A percentile compares a stretch with the other conserved stretches of the same genome.
phyloP scores from a whole-genome alignment of 2,888 invertebrate genomes.

The Linyphia triangularis region DNA sequence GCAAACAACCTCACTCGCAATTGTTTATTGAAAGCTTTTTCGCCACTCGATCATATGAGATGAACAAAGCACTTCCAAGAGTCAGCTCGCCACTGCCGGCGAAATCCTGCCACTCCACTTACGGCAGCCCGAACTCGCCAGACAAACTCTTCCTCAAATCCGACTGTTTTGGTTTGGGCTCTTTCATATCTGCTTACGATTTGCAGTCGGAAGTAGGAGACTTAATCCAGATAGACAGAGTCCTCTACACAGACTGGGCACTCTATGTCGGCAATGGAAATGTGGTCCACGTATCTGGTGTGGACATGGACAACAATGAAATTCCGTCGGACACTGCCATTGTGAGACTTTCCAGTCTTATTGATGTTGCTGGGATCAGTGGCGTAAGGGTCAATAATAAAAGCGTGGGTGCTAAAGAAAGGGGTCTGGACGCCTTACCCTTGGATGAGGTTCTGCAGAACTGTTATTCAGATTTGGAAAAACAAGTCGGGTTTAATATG shows the following conservation, averaged over 20 bases:
- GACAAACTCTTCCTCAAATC: conserved; percentile 60
- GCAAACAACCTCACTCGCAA: not conserved
- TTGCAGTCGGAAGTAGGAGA: conserved; percentile 77
- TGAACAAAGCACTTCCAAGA: conserved; percentile 48
- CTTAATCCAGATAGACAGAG: conserved; percentile 78
- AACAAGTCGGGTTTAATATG: conserved; percentile 78
- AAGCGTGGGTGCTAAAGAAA: conserved; percentile 77
- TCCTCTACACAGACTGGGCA: conserved; percentile 78
- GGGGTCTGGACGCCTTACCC: conserved; percentile 76
- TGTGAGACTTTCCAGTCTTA: conserved; percentile 76
- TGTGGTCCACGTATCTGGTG: conserved; percentile 77
- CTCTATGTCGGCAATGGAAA: conserved; percentile 78
- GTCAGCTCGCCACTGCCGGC: conserved; percentile 41
- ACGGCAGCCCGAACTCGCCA: conserved; percentile 5
- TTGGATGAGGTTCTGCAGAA: conserved; percentile 76
- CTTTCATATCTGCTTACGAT: conserved; percentile 68
- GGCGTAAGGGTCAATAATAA: conserved; percentile 79
- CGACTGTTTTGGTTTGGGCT: conserved; percentile 67
- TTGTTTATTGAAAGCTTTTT: not conserved
- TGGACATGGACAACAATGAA: conserved; percentile 75
- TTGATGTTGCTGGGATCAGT: conserved; percentile 77
- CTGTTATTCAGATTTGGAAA: conserved; percentile 76
- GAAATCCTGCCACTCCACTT: not conserved
- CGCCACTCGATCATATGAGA: conserved; percentile 6
- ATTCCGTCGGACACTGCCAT: conserved; percentile 75